phyloP scores from a whole-genome alignment of 1,140 invertebrate genomes.

The Macrosteles quadrilineatus region DNA sequence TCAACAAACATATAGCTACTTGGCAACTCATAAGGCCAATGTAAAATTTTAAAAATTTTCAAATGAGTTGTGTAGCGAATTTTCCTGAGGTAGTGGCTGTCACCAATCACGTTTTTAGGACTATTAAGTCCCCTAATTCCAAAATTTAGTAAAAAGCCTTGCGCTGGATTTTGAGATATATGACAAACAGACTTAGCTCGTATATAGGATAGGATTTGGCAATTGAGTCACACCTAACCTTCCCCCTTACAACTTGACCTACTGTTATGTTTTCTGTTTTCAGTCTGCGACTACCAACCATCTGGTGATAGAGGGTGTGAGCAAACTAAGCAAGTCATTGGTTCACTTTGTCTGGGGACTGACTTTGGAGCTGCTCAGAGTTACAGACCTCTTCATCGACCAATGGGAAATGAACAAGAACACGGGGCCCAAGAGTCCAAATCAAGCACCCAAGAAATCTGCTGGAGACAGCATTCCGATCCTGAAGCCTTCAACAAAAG shows the following conservation, averaged over 20 bases:
- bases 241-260: neutral
- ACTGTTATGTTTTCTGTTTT: conserved; percentile 34
- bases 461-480: conserved; percentile 75
- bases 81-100: too few relatives aligned
- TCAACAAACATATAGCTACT: too few relatives aligned
- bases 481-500: conserved; percentile 62
- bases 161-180: too few relatives aligned
- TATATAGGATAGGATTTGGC: too few relatives aligned
- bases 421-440: conserved; percentile 1
- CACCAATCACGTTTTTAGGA: too few relatives aligned
- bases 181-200: too few relatives aligned
- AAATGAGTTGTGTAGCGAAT: too few relatives aligned
- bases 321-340: conserved; percentile 66
- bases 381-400: conserved; percentile 77
- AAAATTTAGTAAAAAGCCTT: too few relatives aligned
- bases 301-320: conserved; percentile 72
- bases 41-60: too few relatives aligned
- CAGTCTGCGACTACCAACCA: conserved; percentile 81
- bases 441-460: conserved; percentile 42
- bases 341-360: conserved; percentile 79
- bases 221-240: neutral
- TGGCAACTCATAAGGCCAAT: too few relatives aligned
- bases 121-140: too few relatives aligned
- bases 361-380: conserved; percentile 73
- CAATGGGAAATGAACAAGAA: conserved; percentile 55